phyloP scores from a whole-genome alignment of 2,888 invertebrate species.

The Leucophenga montana region DNA sequence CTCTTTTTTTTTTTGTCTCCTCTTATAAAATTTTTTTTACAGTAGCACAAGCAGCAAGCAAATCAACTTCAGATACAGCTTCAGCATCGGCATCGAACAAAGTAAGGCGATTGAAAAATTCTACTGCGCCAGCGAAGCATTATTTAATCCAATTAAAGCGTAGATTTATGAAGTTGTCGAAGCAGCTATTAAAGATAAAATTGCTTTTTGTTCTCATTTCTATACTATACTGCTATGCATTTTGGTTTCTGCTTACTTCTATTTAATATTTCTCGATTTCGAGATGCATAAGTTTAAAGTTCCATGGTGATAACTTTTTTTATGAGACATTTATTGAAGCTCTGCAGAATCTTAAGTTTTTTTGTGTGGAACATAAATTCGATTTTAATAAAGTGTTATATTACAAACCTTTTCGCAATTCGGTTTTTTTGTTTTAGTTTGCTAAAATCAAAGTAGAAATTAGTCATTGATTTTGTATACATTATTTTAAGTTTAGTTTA shows the following conservation, averaged over 20 bases:
- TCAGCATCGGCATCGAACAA: neutral
- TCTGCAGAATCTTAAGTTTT: neutral
- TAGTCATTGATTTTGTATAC: too few species aligned
- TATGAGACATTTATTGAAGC: neutral
- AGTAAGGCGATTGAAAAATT: neutral
- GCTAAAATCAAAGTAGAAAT: too few species aligned
- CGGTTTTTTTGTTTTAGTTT: too few species aligned
- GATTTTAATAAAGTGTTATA: too few species aligned
- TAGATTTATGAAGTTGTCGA: constrained; percentile 50
- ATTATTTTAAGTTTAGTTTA: too few species aligned
- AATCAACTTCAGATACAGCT: neutral
- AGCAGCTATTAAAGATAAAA: constrained; percentile 3
- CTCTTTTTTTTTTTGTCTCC: neutral
- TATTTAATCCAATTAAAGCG: constrained; percentile 65
- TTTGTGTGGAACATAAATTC: too few species aligned
- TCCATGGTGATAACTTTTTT: constrained; percentile 16
- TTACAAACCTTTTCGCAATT: too few species aligned
- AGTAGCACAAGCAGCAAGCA: constrained; percentile 6
- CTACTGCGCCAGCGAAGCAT: constrained; percentile 48
- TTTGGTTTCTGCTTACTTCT: neutral
- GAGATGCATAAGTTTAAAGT: constrained; percentile 11
- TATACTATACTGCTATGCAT: neutral
- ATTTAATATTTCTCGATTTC: too few species aligned
- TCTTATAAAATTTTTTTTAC: constrained; percentile 8
- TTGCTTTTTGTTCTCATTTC: too few species aligned